Evolutionary conservation across 2,113 vertebrate genomes (phyloP).

Genomic region (Sorex fumeus): DNA sequence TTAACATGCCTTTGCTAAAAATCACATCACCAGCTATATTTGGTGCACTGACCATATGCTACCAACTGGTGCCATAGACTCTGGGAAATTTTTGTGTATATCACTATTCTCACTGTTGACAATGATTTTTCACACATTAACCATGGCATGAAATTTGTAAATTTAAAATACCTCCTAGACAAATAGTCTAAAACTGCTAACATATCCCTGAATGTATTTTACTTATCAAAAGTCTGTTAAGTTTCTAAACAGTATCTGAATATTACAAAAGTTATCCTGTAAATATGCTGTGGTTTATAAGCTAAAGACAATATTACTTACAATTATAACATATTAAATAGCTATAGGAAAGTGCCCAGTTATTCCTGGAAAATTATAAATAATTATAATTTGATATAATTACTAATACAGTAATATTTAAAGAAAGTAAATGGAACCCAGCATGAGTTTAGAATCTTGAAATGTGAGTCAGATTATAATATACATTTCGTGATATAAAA

Average conservation of each 20-base stretch:
- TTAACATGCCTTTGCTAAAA: conserved; percentile 59
- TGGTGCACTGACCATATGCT: conserved; percentile 68
- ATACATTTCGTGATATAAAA: background rate
- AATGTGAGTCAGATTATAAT: background rate
- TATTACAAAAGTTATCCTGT: conserved; percentile 42
- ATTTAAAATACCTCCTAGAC: conserved; percentile 76
- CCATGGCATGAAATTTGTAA: conserved; percentile 68
- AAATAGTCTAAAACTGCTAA: conserved; percentile 69
- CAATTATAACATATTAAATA: background rate
- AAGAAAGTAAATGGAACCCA: too few relatives aligned
- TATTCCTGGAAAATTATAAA: too few relatives aligned
- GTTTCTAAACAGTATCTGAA: conserved; percentile 63
- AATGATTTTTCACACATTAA: conserved; percentile 78
- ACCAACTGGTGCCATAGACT: conserved; percentile 53
- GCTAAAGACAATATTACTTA: background rate
- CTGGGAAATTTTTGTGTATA: conserved; percentile 45
- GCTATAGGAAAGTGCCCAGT: too few relatives aligned
- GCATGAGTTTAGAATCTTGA: background rate
- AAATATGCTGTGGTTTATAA: conserved; percentile 55
- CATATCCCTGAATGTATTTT: conserved; percentile 53
- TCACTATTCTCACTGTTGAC: conserved; percentile 73
- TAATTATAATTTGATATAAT: background rate
- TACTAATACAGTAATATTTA: background rate
- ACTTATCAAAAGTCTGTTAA: conserved; percentile 70
- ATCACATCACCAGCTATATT: conserved; percentile 56